Evolutionary conservation across 2,113 vertebrate species (phyloP).

Genomic region (Probosciger aterrimus): DNA sequence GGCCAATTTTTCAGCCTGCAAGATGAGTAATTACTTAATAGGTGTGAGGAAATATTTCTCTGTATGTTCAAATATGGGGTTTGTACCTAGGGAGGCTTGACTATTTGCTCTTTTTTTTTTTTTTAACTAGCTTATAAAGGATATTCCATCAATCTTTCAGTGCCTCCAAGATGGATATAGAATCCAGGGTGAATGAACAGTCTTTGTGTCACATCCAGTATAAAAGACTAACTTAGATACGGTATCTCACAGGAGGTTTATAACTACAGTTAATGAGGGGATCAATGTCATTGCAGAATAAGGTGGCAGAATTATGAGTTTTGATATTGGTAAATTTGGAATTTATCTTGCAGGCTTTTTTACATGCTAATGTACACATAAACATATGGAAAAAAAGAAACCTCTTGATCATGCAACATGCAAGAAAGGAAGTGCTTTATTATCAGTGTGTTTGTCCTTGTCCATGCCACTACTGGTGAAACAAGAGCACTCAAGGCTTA

Average conservation of each 20-base stretch:
- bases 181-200: conserved; percentile 72
- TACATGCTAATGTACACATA: neutral
- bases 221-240: conserved; percentile 77
- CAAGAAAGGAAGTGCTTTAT: neutral
- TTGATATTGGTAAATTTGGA: conserved; percentile 71
- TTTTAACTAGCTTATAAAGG: conserved; percentile 76
- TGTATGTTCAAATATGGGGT: neutral
- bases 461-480: neutral
- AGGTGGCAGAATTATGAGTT: conserved; percentile 75
- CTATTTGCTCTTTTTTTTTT: neutral
- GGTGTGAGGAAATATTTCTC: neutral
- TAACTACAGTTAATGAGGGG: conserved; percentile 70
- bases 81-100: neutral
- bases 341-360: neutral
- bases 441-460: neutral
- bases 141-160: conserved; percentile 80
- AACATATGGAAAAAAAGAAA: neutral
- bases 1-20: neutral
- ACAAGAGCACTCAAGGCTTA: neutral
- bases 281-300: conserved; percentile 78
- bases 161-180: conserved; percentile 75
- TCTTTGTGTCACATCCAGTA: conserved; percentile 71
- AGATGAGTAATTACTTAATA: neutral
- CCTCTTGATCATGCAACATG: neutral
- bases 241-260: conserved; percentile 75